phyloP scores from a whole-genome alignment of 1,140 invertebrate genomes.

The Spodoptera frugiperda region DNA sequence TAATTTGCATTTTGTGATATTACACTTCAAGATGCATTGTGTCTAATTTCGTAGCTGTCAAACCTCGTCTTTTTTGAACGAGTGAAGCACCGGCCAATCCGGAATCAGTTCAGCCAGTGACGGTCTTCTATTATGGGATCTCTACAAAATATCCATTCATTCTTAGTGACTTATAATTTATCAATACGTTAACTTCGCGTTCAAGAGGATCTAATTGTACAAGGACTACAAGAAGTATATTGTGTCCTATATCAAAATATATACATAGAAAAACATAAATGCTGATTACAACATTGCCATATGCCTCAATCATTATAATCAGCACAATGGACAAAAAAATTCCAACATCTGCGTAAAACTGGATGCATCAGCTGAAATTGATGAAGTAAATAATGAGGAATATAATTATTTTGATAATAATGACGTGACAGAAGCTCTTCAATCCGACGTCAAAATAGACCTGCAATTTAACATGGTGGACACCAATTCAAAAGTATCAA shows the following conservation, averaged over 20 bases:
- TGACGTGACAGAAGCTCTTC: conserved; percentile 80
- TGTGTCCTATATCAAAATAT: not conserved
- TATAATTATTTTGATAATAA: conserved; percentile 64
- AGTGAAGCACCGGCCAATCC: conserved; percentile 97
- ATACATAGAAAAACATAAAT: conserved; percentile 6
- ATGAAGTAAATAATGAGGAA: conserved; percentile 69
- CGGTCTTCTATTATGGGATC: conserved; percentile 89
- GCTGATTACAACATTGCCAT: conserved; percentile 37
- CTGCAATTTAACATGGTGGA: conserved; percentile 75
- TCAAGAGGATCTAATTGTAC: not conserved
- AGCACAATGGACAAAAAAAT: conserved; percentile 60
- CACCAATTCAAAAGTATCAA: conserved; percentile 70
- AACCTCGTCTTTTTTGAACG: conserved; percentile 93
- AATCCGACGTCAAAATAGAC: conserved; percentile 77
- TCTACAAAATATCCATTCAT: conserved; percentile 83
- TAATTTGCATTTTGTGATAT: conserved; percentile 70
- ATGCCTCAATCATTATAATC: conserved; percentile 9
- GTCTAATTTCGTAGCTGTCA: conserved; percentile 83
- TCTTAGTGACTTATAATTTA: conserved; percentile 63
- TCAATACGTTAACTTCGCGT: not conserved
- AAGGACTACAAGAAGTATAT: not conserved
- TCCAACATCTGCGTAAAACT: conserved; percentile 79
- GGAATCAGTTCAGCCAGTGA: conserved; percentile 98
- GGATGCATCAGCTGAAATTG: conserved; percentile 80
- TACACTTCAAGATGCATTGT: conserved; percentile 80